Base-by-base conservation (phyloP, 2,113 vertebrate genomes). In the Odobenus rosmarus region DNA sequence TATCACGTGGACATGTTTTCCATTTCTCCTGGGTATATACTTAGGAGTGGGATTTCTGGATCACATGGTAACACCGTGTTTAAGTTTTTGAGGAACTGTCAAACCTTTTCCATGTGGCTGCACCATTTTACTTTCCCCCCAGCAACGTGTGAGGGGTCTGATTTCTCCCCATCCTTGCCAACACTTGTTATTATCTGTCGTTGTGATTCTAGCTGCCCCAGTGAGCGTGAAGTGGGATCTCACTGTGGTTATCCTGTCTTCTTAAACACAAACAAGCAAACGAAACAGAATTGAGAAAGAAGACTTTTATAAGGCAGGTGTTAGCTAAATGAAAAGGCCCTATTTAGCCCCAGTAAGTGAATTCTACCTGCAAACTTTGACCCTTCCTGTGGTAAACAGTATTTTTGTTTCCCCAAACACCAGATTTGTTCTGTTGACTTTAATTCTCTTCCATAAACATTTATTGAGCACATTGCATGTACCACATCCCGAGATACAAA, bases 371-470 rank as follows among this genome's bases (percentile, higher is more conserved):
- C 23, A 11, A 1, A 53, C 21, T 57, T 81, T 59, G 77, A 57
- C 15, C 33, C 18, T 14, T 39, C 8, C 19, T 19, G 6, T 33
- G 24, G 31, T 2, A 4, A 21, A 33, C 26, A 13, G 15, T n/a
- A 0, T 15, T 49, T 86, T 53, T 81, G 28, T 72, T 89, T 87
- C 67, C 42, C 11, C 9, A 42, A 59, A 67, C 33, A 28, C 2
- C 33, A 1, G 16, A 4, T 89, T 59, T 80, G n/a, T 94, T 81
- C 49, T 0, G 0, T 15, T 64, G 61, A 46, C 24, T 88, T 69
- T 31, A 46, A 84, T 91, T 94, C 53, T 90, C 23, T 71, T 49
- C 31, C 19, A 61, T 77, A 96, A 88, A 90, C 74, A 59, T 95
- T 96, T 76, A 88, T 51, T 76, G 87, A 95, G 83, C 53, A 80